Evolutionary conservation across 2,888 invertebrate species (phyloP).

Genomic region (Sympetrum striolatum): DNA sequence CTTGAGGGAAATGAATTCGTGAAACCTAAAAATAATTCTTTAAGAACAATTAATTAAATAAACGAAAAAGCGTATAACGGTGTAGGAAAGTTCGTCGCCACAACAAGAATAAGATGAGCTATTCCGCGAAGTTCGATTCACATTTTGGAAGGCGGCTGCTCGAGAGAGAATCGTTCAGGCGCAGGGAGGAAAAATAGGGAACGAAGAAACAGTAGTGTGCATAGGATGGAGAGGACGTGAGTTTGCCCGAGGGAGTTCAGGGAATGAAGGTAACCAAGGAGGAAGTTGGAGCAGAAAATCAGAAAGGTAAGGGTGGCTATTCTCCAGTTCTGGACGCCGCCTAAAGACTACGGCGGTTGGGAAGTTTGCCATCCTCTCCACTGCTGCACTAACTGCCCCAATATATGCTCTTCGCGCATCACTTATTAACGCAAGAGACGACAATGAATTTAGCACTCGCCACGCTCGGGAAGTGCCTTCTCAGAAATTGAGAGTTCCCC

Average conservation of each 20-base stretch:
- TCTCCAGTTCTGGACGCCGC: neutral
- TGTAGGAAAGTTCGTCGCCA: too few relatives aligned
- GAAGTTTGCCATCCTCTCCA: neutral
- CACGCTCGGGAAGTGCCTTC: neutral
- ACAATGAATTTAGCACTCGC: neutral
- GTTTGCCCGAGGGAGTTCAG: neutral
- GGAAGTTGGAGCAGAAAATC: neutral
- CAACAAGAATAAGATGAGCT: too few relatives aligned
- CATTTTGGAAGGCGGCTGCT: too few relatives aligned
- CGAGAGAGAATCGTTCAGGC: neutral
- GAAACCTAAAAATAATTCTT: too few relatives aligned
- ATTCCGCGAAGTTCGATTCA: too few relatives aligned
- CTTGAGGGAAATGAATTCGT: too few relatives aligned
- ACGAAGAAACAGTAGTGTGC: neutral
- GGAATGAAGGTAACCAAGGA: neutral
- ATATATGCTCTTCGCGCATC: neutral
- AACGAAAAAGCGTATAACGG: too few relatives aligned
- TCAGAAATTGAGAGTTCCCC: neutral
- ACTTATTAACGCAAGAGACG: neutral
- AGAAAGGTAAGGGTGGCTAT: neutral
- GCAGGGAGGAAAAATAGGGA: neutral
- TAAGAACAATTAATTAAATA: too few relatives aligned
- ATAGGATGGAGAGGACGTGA: neutral
- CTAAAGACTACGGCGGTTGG: neutral
- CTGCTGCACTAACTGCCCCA: neutral